A percentile compares a stretch with the other conserved stretches of the same genome.
Conservation (phyloP, 2,113 vertebrate genomes). For the Dipodomys stephensi region DNA sequence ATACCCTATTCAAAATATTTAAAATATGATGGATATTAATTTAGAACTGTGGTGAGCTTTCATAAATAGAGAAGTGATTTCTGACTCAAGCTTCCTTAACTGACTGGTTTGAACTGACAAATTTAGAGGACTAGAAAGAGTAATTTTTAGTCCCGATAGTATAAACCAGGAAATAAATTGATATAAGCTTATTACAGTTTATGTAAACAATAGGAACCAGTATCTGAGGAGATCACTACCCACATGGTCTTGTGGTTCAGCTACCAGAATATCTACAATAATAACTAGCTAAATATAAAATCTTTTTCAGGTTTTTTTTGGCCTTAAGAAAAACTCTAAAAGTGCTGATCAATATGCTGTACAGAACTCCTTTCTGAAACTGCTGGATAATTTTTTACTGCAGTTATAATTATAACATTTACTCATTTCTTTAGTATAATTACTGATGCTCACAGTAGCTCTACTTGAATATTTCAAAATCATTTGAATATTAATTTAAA, state of each 20-base stretch:
- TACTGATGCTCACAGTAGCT: slow-evolving; percentile 79
- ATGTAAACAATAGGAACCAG: slow-evolving; percentile 46
- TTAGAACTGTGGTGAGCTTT: slow-evolving; percentile 43
- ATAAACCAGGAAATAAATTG: slow-evolving; percentile 34
- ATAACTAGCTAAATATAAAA: slow-evolving; percentile 34
- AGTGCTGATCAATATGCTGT: slow-evolving; percentile 75
- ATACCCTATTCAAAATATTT: background rate
- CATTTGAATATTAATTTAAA: slow-evolving; percentile 83
- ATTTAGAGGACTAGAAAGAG: slow-evolving; percentile 29
- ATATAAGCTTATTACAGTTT: slow-evolving; percentile 36
- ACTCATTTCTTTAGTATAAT: slow-evolving; percentile 82
- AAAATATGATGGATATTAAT: slow-evolving; percentile 39
- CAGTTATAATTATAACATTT: slow-evolving; percentile 83
- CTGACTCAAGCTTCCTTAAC: slow-evolving; percentile 34
- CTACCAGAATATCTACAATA: background rate
- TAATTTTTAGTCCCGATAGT: background rate
- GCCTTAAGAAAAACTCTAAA: slow-evolving; percentile 43
- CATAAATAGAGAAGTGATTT: slow-evolving; percentile 47
- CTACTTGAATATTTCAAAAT: slow-evolving; percentile 82
- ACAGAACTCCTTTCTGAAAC: slow-evolving; percentile 66
- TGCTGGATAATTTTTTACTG: slow-evolving; percentile 81
- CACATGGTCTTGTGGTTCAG: background rate
- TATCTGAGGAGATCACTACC: background rate
- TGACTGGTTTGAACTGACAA: slow-evolving; percentile 37
- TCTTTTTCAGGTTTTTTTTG: background rate